These are phyloP conservation scores for Willowsia nigromaculata DNA, from an alignment of 2,888 invertebrate genomes.

Conservation along the genomic window DNA sequence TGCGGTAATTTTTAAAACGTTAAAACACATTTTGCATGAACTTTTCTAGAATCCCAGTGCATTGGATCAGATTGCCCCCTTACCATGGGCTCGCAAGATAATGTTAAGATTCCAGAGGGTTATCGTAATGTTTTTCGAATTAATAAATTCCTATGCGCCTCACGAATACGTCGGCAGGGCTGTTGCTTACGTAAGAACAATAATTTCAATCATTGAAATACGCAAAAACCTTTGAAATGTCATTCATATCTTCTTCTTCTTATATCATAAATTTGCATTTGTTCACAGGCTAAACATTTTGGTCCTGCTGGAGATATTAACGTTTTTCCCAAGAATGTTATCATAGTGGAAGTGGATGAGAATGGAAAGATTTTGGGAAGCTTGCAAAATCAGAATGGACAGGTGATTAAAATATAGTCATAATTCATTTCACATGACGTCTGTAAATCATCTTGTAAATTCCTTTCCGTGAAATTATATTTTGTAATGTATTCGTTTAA, in stretches of 20 bases:
- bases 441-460: not conserved
- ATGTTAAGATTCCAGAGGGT: slow-evolving; percentile 81
- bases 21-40: not conserved
- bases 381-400: slow-evolving; percentile 84
- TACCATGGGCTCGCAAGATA: slow-evolving; percentile 86
- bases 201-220: not conserved
- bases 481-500: not conserved
- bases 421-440: not conserved
- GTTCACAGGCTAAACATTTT: slow-evolving; percentile 57
- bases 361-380: slow-evolving; percentile 87
- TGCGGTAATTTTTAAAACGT: too few relatives aligned
- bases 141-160: slow-evolving; percentile 34
- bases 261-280: not conserved
- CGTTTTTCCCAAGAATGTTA: slow-evolving; percentile 82
- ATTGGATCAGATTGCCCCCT: slow-evolving; percentile 80
- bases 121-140: not conserved
- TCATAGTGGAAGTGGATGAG: slow-evolving; percentile 86
- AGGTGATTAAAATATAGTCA: slow-evolving; percentile 79
- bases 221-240: not conserved
- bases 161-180: slow-evolving; percentile 37
- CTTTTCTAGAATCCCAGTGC: not conserved
- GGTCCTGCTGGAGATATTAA: slow-evolving; percentile 75
- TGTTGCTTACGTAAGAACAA: slow-evolving; percentile 82
- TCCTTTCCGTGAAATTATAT: not conserved
- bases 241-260: not conserved